Base-by-base conservation (phyloP, 2,113 vertebrate genomes). In the Caracal caracal region DNA sequence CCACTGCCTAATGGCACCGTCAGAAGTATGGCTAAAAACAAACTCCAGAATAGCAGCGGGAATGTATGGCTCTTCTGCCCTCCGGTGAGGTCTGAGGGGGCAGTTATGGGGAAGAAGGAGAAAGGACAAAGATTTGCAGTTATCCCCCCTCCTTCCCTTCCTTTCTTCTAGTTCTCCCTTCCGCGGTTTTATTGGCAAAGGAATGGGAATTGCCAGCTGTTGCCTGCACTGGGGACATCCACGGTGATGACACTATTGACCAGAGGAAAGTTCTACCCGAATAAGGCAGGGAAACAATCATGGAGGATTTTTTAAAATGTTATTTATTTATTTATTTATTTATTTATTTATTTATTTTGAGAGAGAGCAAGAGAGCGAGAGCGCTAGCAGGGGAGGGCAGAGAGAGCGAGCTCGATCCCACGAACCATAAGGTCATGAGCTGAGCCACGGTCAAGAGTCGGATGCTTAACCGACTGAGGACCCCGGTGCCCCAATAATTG, bases 141-240 rank as follows among this genome's bases (percentile, higher is more conserved):
- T 87, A 26, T 28, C 66, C 71, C 79, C 11, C 49, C 33, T 75
- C 12, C 3, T 83, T 92, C 12, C 40, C 10, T 68, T 75, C 33
- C 30, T 94, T 94, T 93, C 59, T 70, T 84, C 8, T 84, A 40
- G 95, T 82, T 92, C 53, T 91, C 93, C 7, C 8, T 73, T 95
- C 30, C 12, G 56, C 79, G 19, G 11, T 70, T 89, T 87, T 84
- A 47, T 88, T 88, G 53, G n/a, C 37, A 92, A 80, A 65, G 19
- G 51, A 94, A 33, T 51, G 33, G 24, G 15, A 65, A 92, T 65
- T 63, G 1, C 17, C 83, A 10, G 79, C 61, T 40, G 19, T 40
- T 51, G 37, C 40, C 63, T 87, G 19, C 33, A 43, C 24, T 49
- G 13, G n/a, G 13, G 37, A 43, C 33, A 78, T 24, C 6, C 26